phyloP scores from a whole-genome alignment of 1,140 invertebrate genomes.

The Euura lappo region DNA sequence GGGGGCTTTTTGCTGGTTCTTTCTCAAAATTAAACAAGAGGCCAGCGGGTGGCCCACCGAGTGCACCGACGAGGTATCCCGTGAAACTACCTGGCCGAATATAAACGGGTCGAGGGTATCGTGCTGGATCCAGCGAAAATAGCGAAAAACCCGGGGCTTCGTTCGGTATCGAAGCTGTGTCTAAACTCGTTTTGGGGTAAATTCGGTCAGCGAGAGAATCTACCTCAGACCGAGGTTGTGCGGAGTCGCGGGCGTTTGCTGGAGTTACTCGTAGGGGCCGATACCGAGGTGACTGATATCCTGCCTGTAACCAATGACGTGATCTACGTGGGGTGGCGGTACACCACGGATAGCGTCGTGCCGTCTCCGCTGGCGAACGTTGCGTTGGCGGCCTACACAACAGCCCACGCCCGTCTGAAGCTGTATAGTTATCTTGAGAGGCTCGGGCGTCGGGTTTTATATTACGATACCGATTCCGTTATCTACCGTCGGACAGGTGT shows the following conservation, averaged over 20 bases:
- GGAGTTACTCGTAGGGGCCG: no score
- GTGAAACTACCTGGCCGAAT: background rate
- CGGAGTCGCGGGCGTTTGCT: no score
- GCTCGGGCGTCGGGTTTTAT: background rate
- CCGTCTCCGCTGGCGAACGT: background rate
- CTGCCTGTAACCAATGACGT: no score
- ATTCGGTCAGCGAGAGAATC: background rate
- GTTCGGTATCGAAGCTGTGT: background rate
- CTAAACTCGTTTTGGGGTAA: background rate
- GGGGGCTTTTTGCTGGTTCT: constrained; percentile 39
- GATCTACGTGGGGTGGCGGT: no score
- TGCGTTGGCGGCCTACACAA: background rate
- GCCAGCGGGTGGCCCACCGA: constrained; percentile 30
- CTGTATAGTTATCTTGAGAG: background rate
- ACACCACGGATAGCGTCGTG: no score
- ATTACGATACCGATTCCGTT: background rate
- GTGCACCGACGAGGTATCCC: background rate
- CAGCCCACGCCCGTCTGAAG: background rate
- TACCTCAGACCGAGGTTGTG: background rate
- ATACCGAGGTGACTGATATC: no score
- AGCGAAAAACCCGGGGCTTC: background rate
- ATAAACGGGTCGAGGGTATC: background rate
- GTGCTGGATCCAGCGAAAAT: background rate
- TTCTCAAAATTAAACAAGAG: constrained; percentile 49
- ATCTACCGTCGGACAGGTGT: background rate